Evolutionary conservation across 2,797 vertebrate genomes (phyloP), one percentile per base, ranked within the genome.

Genomic region (Sitta carolinensis): DNA sequence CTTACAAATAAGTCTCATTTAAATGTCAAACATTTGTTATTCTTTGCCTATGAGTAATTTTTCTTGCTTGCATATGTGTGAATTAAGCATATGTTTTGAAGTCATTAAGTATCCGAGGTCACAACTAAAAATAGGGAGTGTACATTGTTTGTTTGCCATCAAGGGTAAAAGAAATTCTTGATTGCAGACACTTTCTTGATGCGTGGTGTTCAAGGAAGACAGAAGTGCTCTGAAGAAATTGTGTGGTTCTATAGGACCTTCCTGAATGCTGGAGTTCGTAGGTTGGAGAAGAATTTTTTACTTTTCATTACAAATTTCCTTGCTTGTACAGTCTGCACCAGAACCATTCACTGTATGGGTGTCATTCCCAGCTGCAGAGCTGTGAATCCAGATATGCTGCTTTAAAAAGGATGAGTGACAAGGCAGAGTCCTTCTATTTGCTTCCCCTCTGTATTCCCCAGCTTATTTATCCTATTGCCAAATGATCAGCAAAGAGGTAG

Each of bases 1-100:
- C 61, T 87, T 95, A 89, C 84, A 95, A 93, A 72, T 74, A 89
- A 93, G 63, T 81, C 76, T 70, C 45, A 79, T 92, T 93, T 93
- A 95, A 95, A 97, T 95, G 94, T 95, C 95, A 95, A 90, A 86
- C 52, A 74, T 77, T 91, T 94, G 83, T 91, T 95, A 93, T 87
- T 95, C 83, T 73, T 92, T 93, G 87, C 77, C 84, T 79, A 45
- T 84, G 87, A 95, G 74, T 95, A 70, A 93, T 94, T 86, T 87
- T 86, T 79, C 57, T 82, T 88, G 80, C 93, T 84, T 84, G 58
- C 77, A 40, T 95, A 51, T 84, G 80, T 92, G 84, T 90, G 89
- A 96, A 93, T 87, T 36, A 64, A 89, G 47, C 47, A 2, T 93
- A 93, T 89, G 91, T 89, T 95, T 86, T 88, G 70, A 88, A 95